Base-by-base conservation (phyloP, 2,113 vertebrate species). In the Dromaius novaehollandiae region DNA sequence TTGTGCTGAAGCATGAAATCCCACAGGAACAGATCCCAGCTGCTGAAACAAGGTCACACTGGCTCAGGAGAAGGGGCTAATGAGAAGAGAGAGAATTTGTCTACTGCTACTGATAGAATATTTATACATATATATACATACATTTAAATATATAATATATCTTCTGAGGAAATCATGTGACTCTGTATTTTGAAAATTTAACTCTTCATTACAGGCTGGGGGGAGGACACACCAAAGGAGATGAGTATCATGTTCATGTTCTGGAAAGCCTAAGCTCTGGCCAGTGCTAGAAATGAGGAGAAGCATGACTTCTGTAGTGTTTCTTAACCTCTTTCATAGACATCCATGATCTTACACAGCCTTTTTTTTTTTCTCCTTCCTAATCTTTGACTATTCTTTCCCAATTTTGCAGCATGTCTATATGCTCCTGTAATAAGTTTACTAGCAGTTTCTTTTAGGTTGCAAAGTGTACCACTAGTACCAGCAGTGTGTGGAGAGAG, bases 111-210 rank as follows among this genome's bases (percentile, higher is more conserved):
- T 30, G 55, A 79, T 79, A 83, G 89, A 93, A 93, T 89, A 89
- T 94, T 65, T 89, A 93, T 90, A 90, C 75, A 74, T 95, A 70
- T 42, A 91, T 93, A 89, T 90, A 73, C 80, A 94, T 86, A 82
- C 28, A 88, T 93, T 93, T 95, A 88, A 94, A 86, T 92, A 46
- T 14, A 50, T 64, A 24, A 64, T 24, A 38, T 56, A 50, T 75
- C 24, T 58, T 94, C 88, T 64, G 50, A 93, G 40, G 50, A 93
- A 83, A 73, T 83, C 11, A 26, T 2, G 2, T 78, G 36, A 6
- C 18, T 65, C 51, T 83, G 8, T 84, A 82, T 71, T 88, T 77
- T 82, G 60, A 46, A 51, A 90, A 64, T 96, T 65, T 65, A 86
- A 74, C 14, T 82, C 48, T 63, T 9, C 90, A 5, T 83, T 88